These are phyloP conservation scores for Protaetia brevitarsis DNA, from an alignment of 1,140 invertebrate genomes.

Conservation along the genomic window DNA sequence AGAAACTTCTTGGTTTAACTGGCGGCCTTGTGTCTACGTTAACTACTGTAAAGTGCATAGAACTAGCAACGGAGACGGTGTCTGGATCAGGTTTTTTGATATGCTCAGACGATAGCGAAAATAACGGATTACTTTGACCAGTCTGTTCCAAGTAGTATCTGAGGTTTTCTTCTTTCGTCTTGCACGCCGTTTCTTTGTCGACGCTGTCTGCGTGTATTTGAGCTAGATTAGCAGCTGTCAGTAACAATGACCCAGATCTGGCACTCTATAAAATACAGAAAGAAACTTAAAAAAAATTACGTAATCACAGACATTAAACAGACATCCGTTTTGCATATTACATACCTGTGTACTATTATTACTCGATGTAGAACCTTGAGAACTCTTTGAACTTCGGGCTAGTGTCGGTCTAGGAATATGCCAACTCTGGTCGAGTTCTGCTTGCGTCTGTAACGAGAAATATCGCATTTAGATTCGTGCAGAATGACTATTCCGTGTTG, in stretches of 20 bases:
- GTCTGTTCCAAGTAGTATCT: slow-evolving; percentile 42
- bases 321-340: too few relatives aligned
- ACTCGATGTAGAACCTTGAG: slow-evolving; percentile 69
- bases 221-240: slow-evolving; percentile 74
- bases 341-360: slow-evolving; percentile 76
- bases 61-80: slow-evolving; percentile 72
- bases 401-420: slow-evolving; percentile 75
- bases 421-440: slow-evolving; percentile 57
- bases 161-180: slow-evolving; percentile 46
- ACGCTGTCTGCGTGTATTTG: slow-evolving; percentile 53
- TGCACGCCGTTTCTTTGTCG: slow-evolving; percentile 20
- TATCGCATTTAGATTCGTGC: background rate
- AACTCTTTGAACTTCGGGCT: slow-evolving; percentile 66
- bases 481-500: background rate
- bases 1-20: slow-evolving; percentile 61
- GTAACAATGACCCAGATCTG: slow-evolving; percentile 69
- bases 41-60: slow-evolving; percentile 80
- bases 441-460: slow-evolving; percentile 42
- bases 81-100: slow-evolving; percentile 53
- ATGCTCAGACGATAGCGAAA: slow-evolving; percentile 24
- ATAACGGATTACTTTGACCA: slow-evolving; percentile 31
- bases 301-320: too few relatives aligned
- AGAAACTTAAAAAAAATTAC: background rate
- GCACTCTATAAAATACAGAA: slow-evolving; percentile 61
- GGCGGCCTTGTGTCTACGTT: slow-evolving; percentile 69